Evolutionary conservation across 2,797 vertebrate genomes (phyloP).

Genomic region (Meda fulgida): DNA sequence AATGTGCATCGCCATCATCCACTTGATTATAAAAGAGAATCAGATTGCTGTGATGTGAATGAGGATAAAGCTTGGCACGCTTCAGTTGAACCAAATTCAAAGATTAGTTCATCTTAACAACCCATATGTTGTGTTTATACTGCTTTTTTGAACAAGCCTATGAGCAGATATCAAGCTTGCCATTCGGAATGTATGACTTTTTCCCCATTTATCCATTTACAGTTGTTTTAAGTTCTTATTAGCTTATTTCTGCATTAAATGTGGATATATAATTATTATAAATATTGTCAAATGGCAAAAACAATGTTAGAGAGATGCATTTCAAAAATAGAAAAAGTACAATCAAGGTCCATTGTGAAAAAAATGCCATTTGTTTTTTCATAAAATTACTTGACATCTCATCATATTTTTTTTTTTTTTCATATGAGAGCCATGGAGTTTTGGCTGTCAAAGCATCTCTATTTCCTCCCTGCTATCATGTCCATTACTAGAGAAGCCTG

Average conservation of each 20-base stretch:
- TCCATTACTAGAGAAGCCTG: conserved; percentile 63
- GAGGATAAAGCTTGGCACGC: conserved; percentile 64
- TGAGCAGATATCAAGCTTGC: not conserved
- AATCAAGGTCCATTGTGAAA: not conserved
- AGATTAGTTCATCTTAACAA: conserved; percentile 60
- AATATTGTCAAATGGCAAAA: not conserved
- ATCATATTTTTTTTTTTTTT: conserved; percentile 13
- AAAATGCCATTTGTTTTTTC: not conserved
- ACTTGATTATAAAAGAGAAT: conserved; percentile 74
- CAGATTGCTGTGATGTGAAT: conserved; percentile 72
- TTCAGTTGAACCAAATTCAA: conserved; percentile 69
- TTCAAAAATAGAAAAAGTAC: not conserved
- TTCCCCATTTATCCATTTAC: not conserved
- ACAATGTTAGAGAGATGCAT: not conserved
- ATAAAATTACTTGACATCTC: not conserved
- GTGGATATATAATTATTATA: not conserved
- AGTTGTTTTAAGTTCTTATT: not conserved
- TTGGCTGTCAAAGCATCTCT: conserved; percentile 49
- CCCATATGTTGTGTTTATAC: conserved; percentile 62
- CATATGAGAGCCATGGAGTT: conserved; percentile 57
- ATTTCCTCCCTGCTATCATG: conserved; percentile 53
- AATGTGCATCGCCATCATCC: conserved; percentile 67
- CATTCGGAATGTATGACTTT: not conserved
- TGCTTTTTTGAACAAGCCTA: not conserved
- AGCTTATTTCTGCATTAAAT: not conserved